Evolutionary conservation across 2,113 vertebrate genomes (phyloP), one percentile per base, ranked within the genome.

Genomic region (Mastomys natalensis): DNA sequence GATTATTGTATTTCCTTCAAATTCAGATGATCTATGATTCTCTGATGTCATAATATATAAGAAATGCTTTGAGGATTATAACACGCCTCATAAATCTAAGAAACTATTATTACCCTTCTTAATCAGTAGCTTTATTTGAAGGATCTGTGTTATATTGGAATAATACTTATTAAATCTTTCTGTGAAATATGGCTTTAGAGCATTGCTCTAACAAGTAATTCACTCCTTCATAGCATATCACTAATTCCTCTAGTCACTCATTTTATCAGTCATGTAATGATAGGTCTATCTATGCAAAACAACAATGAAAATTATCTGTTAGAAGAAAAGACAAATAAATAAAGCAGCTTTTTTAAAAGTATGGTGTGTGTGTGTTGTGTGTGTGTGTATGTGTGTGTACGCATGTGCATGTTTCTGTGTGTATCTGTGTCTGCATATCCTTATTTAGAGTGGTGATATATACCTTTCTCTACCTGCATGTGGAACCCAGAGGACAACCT

Each of bases 51-150:
- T 89, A 87, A 89, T 70, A 58, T 73, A 74, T 78, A 89, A 81
- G 93, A 95, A 96, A 82, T 94, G 87, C 62, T 84, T 91, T n/a
- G 68, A 97, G 43, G 60, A 93, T 91, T 94, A 77, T 78, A 96
- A 93, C 86, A 88, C 80, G 34, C 34, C 95, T 81, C 66, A 87
- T 91, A 97, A 91, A 97, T 95, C 82, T 95, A 93, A 92, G 53
- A 84, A 91, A 91, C 58, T 90, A 90, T 90, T 87, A 89, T 94
- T 89, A 80, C 77, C 8, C 48, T 87, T 89, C 55, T 95, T 62
- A 80, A 93, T 89, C 70, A 90, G 64, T 90, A 84, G 58, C 87
- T 97, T 95, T 92, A 78, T 87, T 91, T 91, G 90, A 95, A 94
- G 93, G 9, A 90, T 94, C 13, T 45, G 40, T 97, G 55, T 82